Percentiles rank a stretch among this genome's conserved stretches.
phyloP scores from a whole-genome alignment of 2,888 invertebrate species.

The Oscheius myriophilus region DNA sequence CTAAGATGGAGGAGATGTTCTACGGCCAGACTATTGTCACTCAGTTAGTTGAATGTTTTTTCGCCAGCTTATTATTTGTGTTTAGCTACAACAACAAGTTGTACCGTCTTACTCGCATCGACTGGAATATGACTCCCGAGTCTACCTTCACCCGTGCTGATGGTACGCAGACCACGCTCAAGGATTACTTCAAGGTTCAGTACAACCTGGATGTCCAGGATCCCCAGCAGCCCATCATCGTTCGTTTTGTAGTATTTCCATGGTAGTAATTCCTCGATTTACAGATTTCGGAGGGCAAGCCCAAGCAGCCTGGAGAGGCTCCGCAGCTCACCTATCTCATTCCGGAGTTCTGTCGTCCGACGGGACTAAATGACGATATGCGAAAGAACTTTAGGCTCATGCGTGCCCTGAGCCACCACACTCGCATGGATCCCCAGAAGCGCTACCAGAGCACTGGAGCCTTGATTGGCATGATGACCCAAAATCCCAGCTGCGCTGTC shows the following conservation, averaged over 20 bases:
- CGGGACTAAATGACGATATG: conserved; percentile 87
- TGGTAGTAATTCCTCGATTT: background rate
- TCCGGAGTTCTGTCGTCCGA: conserved; percentile 88
- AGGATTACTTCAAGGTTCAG: conserved; percentile 83
- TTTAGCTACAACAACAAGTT: conserved; percentile 85
- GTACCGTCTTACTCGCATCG: conserved; percentile 86
- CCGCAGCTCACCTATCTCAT: conserved; percentile 76
- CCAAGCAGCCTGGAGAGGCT: conserved; percentile 59
- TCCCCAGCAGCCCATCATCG: conserved; percentile 73
- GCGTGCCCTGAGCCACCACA: conserved; percentile 82
- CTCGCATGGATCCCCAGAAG: conserved; percentile 83
- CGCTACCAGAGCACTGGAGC: conserved; percentile 78
- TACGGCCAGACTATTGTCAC: conserved; percentile 21
- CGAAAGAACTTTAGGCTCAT: conserved; percentile 81
- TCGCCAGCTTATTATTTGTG: background rate
- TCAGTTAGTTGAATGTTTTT: background rate
- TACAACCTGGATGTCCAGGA: conserved; percentile 83
- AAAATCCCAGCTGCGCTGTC: conserved; percentile 68
- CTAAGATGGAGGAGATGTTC: conserved; percentile 24
- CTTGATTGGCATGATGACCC: conserved; percentile 74
- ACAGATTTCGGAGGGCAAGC: conserved; percentile 57
- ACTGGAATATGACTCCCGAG: conserved; percentile 80
- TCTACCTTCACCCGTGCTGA: conserved; percentile 77
- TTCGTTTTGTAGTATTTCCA: conserved; percentile 28
- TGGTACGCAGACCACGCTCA: conserved; percentile 60